phyloP scores from a whole-genome alignment of 2,113 vertebrate species.

The Dromiciops gliroides region DNA sequence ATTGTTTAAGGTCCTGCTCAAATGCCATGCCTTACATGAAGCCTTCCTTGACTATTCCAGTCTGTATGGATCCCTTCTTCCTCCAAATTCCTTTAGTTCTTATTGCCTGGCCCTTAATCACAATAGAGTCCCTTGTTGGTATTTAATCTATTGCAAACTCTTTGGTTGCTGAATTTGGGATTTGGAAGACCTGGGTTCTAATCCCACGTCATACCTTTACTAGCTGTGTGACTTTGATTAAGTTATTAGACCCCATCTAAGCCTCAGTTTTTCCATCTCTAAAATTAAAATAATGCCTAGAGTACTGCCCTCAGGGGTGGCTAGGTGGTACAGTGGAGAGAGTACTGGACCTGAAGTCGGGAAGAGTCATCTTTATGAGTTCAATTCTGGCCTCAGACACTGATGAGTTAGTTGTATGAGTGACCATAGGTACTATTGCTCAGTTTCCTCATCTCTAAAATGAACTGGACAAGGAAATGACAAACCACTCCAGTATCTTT shows the following conservation, averaged over 20 bases:
- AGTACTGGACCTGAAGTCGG: background rate
- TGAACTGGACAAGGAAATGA: background rate
- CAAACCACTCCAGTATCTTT: background rate
- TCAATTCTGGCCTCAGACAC: background rate
- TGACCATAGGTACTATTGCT: background rate
- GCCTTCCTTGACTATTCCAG: background rate
- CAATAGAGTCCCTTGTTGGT: background rate
- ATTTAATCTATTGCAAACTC: background rate
- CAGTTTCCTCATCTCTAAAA: background rate
- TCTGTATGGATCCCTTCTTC: background rate
- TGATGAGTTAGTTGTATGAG: background rate
- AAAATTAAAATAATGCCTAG: background rate
- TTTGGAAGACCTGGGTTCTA: background rate
- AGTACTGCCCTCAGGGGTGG: background rate
- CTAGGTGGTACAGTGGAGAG: background rate
- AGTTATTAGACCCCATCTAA: background rate
- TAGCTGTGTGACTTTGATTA: background rate
- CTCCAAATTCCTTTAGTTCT: background rate
- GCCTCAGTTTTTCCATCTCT: background rate
- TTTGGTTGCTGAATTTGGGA: background rate
- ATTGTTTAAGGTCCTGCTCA: background rate
- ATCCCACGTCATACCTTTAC: background rate
- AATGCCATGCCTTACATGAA: background rate
- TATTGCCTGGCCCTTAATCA: background rate
- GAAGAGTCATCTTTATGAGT: background rate